These are phyloP conservation scores for Sinopyrophorus schimmeli DNA, from an alignment of 2,888 invertebrate species.

Conservation along the genomic window DNA sequence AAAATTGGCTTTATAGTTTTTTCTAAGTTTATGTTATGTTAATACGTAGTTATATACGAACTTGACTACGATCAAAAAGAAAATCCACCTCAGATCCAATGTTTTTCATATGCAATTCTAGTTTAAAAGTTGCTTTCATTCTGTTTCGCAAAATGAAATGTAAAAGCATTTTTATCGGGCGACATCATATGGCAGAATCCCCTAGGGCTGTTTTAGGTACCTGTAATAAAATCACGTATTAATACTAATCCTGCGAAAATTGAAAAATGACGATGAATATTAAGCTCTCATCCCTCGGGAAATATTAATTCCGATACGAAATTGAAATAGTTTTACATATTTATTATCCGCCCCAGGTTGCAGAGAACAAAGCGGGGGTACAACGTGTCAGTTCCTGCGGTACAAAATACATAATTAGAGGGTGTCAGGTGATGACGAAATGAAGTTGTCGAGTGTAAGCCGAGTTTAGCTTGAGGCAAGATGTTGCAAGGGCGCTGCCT, in stretches of 20 bases:
- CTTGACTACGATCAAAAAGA: too few species aligned
- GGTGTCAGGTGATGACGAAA: slow-evolving; percentile 50
- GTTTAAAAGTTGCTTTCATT: too few species aligned
- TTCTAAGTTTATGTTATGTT: too few species aligned
- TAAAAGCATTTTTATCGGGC: too few species aligned
- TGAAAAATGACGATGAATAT: slow-evolving; percentile 28
- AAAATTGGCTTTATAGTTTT: too few species aligned
- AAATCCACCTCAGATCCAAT: too few species aligned
- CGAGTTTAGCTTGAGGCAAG: slow-evolving; percentile 27
- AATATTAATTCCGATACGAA: slow-evolving; percentile 38
- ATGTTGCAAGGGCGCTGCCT: slow-evolving; percentile 29
- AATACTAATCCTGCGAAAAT: slow-evolving; percentile 21
- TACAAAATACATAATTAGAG: slow-evolving; percentile 54
- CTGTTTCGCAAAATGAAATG: too few species aligned
- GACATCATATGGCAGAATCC: not conserved
- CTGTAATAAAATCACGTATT: slow-evolving; percentile 16
- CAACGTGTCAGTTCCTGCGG: slow-evolving; percentile 46
- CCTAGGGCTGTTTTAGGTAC: slow-evolving; percentile 6
- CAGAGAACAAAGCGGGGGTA: slow-evolving; percentile 35
- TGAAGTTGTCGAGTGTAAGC: slow-evolving; percentile 29
- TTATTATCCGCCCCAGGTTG: slow-evolving; percentile 33
- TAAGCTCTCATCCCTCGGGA: slow-evolving; percentile 32
- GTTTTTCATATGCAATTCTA: too few species aligned
- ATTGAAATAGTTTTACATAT: slow-evolving; percentile 43
- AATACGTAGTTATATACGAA: too few species aligned